These are phyloP conservation scores for Leptinotarsa texana DNA, from an alignment of 1,140 invertebrate species.

Conservation along the genomic window DNA sequence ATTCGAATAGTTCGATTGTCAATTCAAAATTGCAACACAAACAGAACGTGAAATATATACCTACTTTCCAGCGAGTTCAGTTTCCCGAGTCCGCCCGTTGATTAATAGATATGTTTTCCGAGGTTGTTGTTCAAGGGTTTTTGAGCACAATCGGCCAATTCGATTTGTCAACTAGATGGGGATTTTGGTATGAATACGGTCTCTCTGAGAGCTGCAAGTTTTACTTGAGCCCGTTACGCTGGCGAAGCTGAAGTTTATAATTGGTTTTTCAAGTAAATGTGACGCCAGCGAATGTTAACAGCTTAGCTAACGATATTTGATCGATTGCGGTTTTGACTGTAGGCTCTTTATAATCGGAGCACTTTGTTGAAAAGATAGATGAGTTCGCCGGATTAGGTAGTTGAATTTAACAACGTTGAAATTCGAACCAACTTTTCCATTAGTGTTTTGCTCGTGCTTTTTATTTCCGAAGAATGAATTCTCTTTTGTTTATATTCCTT, in stretches of 20 bases:
- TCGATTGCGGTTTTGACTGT: neutral
- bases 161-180: neutral
- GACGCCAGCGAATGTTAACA: neutral
- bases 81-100: neutral
- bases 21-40: slow-evolving; percentile 6
- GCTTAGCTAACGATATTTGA: neutral
- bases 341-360: neutral
- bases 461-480: too few relatives aligned
- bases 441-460: too few relatives aligned
- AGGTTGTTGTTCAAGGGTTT: slow-evolving; percentile 1
- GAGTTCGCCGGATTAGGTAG: too few relatives aligned
- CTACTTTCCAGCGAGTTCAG: slow-evolving; percentile 1
- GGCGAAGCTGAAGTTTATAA: neutral
- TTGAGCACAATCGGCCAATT: neutral
- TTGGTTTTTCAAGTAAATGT: neutral
- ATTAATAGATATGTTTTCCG: slow-evolving; percentile 8
- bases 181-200: neutral
- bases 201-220: neutral
- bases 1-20: neutral
- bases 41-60: neutral
- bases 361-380: too few relatives aligned
- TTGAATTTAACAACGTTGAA: too few relatives aligned
- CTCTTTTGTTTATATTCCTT: too few relatives aligned
- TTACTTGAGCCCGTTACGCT: slow-evolving; percentile 4
- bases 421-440: too few relatives aligned